These are phyloP conservation scores for Acronicta psi DNA, from an alignment of 2,888 invertebrate species.

Conservation along the genomic window DNA sequence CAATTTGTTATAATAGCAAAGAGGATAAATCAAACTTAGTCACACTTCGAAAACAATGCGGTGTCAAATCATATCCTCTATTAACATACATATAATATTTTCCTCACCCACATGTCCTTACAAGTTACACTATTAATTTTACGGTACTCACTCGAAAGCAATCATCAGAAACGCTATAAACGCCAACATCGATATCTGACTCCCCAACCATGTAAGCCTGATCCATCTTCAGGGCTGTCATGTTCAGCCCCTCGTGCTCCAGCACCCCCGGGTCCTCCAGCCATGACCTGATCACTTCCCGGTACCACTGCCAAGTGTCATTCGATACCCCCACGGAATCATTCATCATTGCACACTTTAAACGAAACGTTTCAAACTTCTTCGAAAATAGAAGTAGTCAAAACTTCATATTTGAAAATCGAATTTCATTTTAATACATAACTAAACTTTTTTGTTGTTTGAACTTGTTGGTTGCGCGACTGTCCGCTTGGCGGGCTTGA, in stretches of 20 bases:
- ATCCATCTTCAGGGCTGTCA: slow-evolving; percentile 90
- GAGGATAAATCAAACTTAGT: slow-evolving; percentile 17
- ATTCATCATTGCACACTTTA: slow-evolving; percentile 72
- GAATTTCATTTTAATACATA: slow-evolving; percentile 53
- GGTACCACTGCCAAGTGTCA: slow-evolving; percentile 81
- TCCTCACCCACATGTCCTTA: not conserved
- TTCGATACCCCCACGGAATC: slow-evolving; percentile 69
- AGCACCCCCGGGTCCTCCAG: slow-evolving; percentile 88
- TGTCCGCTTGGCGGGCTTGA: slow-evolving; percentile 45
- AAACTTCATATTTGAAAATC: slow-evolving; percentile 52
- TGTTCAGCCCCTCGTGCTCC: slow-evolving; percentile 86
- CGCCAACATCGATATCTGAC: slow-evolving; percentile 79
- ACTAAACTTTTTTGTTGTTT: slow-evolving; percentile 25
- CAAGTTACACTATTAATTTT: not conserved
- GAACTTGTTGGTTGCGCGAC: slow-evolving; percentile 50
- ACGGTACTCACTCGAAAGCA: slow-evolving; percentile 90
- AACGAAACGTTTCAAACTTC: slow-evolving; percentile 56
- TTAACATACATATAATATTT: not conserved
- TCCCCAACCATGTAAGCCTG: slow-evolving; percentile 90
- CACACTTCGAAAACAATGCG: not conserved
- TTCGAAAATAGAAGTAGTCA: slow-evolving; percentile 56
- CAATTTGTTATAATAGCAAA: not conserved
- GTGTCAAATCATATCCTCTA: too few species aligned
- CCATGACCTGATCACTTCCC: slow-evolving; percentile 86
- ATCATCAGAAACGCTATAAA: slow-evolving; percentile 92